Evolutionary conservation across 23 tunicate genomes (phyloP), one percentile per base, ranked within the genome.

Genomic region (Styela clava): DNA sequence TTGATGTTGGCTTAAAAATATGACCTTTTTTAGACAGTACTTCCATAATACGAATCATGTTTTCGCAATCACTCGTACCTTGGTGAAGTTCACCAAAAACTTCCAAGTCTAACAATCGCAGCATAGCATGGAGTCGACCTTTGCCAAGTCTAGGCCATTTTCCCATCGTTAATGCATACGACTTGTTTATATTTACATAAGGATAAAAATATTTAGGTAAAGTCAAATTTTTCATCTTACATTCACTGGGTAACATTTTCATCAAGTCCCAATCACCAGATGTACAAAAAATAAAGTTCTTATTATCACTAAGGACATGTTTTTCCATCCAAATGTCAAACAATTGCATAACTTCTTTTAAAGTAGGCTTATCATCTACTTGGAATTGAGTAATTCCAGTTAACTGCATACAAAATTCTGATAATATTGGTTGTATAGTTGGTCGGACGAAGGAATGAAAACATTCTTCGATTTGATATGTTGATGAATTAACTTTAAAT

Each of bases 131-230:
- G 5, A 76, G n/a, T 0, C 81, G 35, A 0, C 81, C 81, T 76
- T 76, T 76, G 1, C 64, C 81, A 36, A 18, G 33, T 29, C 81
- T 51, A 37, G 81, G 81, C 81, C 81, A 76, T 76, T 76, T 76
- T 0, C 81, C 81, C 27, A 52, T 76, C 29, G 81, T 52, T 26
- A 33, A 76, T 44, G 81, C 81, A 52, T 37, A 76, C 21, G 81
- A 76, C 26, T 76, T 76, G 31, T 76, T 76, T 32, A 76, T n/a
- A 24, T 76, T 76, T 7, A 76, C 29, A 44, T 76, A 76, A 51
- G 64, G 65, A 1, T 25, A 24, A 29, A 76, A 76, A 24, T 76
- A 35, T 35, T 51, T 26, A 22, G 33, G 52, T 1, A 76, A 0
- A 0, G 9, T 7, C 0, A 76, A 21, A 36, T 76, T 76, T 79